Conservation (phyloP, 64 coral and sea anemone species). For the Stichodactyla helianthus region DNA sequence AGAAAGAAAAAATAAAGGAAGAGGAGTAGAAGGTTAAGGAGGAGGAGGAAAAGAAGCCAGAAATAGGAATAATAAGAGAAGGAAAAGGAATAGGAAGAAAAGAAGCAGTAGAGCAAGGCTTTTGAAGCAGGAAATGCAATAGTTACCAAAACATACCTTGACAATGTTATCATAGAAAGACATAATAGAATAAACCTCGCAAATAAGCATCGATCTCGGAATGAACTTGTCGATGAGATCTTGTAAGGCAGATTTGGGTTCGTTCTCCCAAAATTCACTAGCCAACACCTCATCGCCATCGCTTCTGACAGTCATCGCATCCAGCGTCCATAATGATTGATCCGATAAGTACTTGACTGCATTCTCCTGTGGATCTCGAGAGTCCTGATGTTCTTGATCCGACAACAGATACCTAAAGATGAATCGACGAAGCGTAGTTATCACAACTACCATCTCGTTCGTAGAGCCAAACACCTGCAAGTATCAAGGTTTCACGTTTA, state of each 20-base stretch:
- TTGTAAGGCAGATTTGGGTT: background rate
- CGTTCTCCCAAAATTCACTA: background rate
- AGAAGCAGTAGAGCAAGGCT: too few relatives aligned
- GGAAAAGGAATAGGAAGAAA: too few relatives aligned
- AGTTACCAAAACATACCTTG: background rate
- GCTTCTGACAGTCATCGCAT: background rate
- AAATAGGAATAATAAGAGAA: too few relatives aligned
- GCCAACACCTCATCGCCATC: too few relatives aligned
- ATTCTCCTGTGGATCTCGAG: slow-evolving; percentile 15
- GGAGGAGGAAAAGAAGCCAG: too few relatives aligned
- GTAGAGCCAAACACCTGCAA: too few relatives aligned
- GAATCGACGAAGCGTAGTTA: slow-evolving; percentile 65
- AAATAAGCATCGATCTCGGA: background rate
- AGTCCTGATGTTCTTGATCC: background rate
- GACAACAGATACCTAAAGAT: slow-evolving; percentile 69
- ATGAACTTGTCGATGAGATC: background rate
- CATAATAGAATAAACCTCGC: background rate
- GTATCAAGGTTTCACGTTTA: too few relatives aligned
- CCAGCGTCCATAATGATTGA: slow-evolving; percentile 58
- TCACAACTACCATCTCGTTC: background rate
- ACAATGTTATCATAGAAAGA: background rate
- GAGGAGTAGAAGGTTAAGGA: too few relatives aligned
- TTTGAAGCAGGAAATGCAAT: too few relatives aligned
- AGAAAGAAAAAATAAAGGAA: too few relatives aligned
- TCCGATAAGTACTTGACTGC: slow-evolving; percentile 33